Base-by-base conservation (phyloP, 2,113 vertebrate genomes). In the Bujurquina vittata region DNA sequence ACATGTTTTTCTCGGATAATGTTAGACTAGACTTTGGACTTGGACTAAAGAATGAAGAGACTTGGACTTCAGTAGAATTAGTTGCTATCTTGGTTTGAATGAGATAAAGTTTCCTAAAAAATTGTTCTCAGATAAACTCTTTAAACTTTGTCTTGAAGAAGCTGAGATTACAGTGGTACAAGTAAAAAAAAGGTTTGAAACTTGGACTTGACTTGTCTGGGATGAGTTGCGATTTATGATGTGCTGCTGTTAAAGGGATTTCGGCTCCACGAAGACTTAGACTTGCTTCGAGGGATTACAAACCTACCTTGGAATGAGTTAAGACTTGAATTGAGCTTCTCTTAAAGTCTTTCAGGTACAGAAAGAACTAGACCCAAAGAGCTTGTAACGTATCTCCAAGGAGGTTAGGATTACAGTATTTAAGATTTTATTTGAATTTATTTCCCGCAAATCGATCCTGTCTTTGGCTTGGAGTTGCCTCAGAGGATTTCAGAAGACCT, bases 1-100 rank as follows among this genome's bases (percentile, higher is more conserved):
- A 0, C 0, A 0, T 29, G 0, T 29, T 49, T 49, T 17, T 49
- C 14, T 49, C 46, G 17, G 46, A 15, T 46, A 5, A 46, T 14
- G 12, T 12, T 5, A 15, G 11, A 6, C 46, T 49, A 14, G 14
- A 49, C 17, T 26, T 49, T 17, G 1, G 15, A 49, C 14, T 49
- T 49, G 3, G 15, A 49, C 15, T 26, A 49, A 49, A 49, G 23
- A 26, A 49, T 23, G 26, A 69, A 0, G 17, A 31, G 43, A 18
- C 23, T 31, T 69, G 17, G 46, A 12, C 5, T 52, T 31, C 7
- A n/a, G 31, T 72, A 26, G 52, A 52, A 72, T 72, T 2, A 7
- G 15, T 31, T 72, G 49, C 43, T 12, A 72, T 10, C 20, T 20
- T n/a, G 1, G 26, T 31, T 52, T 52, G 46, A 72, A 52, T 72